phyloP scores from a whole-genome alignment of 2,113 vertebrate species.

The Riparia riparia region DNA sequence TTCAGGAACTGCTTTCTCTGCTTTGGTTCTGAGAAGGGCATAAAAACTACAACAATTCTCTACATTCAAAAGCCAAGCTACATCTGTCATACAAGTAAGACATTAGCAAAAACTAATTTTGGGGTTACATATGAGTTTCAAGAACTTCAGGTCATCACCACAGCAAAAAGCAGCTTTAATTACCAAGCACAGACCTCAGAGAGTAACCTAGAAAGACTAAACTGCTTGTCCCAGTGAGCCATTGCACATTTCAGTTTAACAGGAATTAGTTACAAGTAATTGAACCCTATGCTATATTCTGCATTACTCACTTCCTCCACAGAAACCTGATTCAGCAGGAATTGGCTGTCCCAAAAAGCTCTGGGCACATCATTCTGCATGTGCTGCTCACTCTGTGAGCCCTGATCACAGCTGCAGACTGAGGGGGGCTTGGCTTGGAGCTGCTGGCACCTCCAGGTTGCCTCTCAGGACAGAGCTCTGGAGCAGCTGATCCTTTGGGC shows the following conservation, averaged over 20 bases:
- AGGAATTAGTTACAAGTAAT: not conserved
- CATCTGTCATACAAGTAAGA: not conserved
- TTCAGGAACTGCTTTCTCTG: not conserved
- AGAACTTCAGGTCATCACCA: not conserved
- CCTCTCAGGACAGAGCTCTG: not conserved
- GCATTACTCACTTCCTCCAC: not conserved
- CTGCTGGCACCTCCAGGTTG: not conserved
- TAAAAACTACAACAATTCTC: not conserved
- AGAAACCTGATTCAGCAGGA: not conserved
- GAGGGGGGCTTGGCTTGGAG: not conserved
- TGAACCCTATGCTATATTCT: not conserved
- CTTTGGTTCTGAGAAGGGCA: not conserved
- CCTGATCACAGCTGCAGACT: not conserved
- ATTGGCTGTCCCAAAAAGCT: not conserved
- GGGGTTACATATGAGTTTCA: not conserved
- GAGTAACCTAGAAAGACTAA: not conserved
- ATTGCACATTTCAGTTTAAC: not conserved
- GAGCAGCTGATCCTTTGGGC: not conserved
- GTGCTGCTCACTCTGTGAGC: not conserved
- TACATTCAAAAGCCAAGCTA: not conserved
- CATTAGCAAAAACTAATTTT: not conserved
- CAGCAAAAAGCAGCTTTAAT: not conserved
- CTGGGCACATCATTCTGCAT: rapidly evolving
- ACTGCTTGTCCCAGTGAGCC: not conserved
- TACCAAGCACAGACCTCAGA: not conserved